Percentiles rank a stretch among this genome's conserved stretches.
Evolutionary conservation across 2,888 invertebrate genomes (phyloP).

Genomic region (Ornithoptera alexandrae): DNA sequence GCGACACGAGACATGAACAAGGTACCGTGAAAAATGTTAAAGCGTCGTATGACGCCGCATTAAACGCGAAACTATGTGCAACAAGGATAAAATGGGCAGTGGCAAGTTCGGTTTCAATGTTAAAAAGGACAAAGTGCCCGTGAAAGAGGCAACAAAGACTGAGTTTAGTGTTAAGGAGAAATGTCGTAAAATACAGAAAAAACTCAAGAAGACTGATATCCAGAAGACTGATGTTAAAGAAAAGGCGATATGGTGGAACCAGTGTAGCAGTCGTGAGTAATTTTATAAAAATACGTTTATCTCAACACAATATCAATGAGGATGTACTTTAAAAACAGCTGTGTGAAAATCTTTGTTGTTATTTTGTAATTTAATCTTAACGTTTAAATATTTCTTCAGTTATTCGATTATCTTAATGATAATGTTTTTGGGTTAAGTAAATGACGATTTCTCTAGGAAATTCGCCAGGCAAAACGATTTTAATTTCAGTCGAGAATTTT

Average conservation of each 20-base stretch:
- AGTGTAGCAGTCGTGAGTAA: constrained; percentile 73
- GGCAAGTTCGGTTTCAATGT: constrained; percentile 68
- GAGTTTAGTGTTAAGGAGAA: constrained; percentile 76
- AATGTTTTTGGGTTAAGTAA: no score
- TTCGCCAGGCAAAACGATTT: no score
- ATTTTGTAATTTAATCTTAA: no score
- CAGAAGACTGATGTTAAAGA: constrained; percentile 71
- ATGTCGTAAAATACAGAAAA: constrained; percentile 71
- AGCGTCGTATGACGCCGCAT: constrained; percentile 36
- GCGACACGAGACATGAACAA: constrained; percentile 46
- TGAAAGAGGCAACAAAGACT: constrained; percentile 57
- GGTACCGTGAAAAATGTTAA: constrained; percentile 49
- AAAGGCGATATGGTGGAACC: constrained; percentile 78
- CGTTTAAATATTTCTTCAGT: no score
- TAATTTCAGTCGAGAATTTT: no score
- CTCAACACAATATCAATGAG: background rate
- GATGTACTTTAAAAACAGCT: no score
- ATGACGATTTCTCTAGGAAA: no score
- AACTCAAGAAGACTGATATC: constrained; percentile 75
- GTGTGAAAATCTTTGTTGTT: no score
- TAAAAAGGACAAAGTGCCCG: constrained; percentile 70
- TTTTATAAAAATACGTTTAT: background rate
- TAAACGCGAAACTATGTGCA: constrained; percentile 45
- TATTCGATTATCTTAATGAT: no score
- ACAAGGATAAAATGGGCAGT: constrained; percentile 68